Conservation (phyloP, 2,888 invertebrate species). For the Meganola albula region DNA sequence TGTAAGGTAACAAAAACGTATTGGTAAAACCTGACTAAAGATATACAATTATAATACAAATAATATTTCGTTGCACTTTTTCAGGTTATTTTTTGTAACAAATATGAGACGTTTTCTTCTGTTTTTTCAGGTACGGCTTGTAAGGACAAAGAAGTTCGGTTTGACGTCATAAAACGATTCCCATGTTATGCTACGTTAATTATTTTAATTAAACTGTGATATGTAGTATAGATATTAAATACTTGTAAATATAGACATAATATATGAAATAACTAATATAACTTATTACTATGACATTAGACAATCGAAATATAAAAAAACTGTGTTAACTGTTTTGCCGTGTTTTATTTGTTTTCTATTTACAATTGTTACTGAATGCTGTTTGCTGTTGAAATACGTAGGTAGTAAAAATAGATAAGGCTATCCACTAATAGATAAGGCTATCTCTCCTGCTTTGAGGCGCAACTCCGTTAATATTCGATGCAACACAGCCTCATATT, state of each 20-base stretch:
- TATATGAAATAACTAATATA: constrained; percentile 36
- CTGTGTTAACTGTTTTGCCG: constrained; percentile 44
- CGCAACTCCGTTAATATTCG: no score
- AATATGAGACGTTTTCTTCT: no score
- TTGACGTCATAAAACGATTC: constrained; percentile 19
- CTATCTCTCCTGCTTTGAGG: no score
- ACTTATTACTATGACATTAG: constrained; percentile 52
- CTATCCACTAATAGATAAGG: no score
- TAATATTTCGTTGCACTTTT: no score
- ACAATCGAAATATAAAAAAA: constrained; percentile 47
- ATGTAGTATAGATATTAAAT: constrained; percentile 30
- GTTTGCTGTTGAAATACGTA: no score
- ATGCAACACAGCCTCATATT: no score
- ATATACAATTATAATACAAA: no score
- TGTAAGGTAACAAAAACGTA: no score
- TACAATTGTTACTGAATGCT: constrained; percentile 1
- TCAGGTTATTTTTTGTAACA: no score
- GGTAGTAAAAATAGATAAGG: no score
- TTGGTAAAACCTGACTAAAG: no score
- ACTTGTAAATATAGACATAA: constrained; percentile 51
- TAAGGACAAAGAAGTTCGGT: constrained; percentile 11
- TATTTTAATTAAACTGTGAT: constrained; percentile 32
- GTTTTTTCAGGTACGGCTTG: constrained; percentile 26
- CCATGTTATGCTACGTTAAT: constrained; percentile 24
- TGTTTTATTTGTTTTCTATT: constrained; percentile 24